phyloP scores from a whole-genome alignment of 2,888 invertebrate species.

The Thera obeliscata region DNA sequence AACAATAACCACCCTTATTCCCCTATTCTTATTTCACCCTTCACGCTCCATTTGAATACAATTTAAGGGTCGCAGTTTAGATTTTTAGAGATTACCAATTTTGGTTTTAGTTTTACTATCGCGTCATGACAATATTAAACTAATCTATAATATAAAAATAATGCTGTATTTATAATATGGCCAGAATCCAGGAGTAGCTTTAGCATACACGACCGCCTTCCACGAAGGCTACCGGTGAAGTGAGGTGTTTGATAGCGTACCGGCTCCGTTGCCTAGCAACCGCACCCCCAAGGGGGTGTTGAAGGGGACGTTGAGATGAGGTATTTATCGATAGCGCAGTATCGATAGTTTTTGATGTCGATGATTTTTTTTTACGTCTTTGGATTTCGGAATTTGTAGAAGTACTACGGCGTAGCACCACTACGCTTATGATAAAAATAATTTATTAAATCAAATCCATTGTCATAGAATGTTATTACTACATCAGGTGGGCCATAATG shows the following conservation, averaged over 20 bases:
- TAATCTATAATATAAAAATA: too few relatives aligned
- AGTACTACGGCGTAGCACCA: not conserved
- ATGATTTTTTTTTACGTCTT: constrained; percentile 20
- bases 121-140: too few relatives aligned
- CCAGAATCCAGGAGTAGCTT: too few relatives aligned
- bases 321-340: constrained; percentile 43
- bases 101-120: too few relatives aligned
- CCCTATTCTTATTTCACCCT: constrained; percentile 4
- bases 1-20: not conserved
- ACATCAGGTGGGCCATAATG: too few relatives aligned
- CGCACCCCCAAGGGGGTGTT: constrained; percentile 38
- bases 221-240: constrained; percentile 22
- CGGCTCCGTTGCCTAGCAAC: constrained; percentile 65
- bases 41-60: not conserved
- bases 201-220: not conserved
- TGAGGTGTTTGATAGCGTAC: constrained; percentile 46
- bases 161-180: too few relatives aligned
- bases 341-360: constrained; percentile 49
- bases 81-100: too few relatives aligned
- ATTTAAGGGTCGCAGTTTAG: not conserved
- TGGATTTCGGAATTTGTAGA: not conserved
- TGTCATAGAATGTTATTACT: too few relatives aligned
- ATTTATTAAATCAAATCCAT: not conserved
- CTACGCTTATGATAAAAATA: not conserved
- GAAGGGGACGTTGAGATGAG: constrained; percentile 43